Evolutionary conservation across 1,140 invertebrate species (phyloP).

Genomic region (Zaprionus inermis): DNA sequence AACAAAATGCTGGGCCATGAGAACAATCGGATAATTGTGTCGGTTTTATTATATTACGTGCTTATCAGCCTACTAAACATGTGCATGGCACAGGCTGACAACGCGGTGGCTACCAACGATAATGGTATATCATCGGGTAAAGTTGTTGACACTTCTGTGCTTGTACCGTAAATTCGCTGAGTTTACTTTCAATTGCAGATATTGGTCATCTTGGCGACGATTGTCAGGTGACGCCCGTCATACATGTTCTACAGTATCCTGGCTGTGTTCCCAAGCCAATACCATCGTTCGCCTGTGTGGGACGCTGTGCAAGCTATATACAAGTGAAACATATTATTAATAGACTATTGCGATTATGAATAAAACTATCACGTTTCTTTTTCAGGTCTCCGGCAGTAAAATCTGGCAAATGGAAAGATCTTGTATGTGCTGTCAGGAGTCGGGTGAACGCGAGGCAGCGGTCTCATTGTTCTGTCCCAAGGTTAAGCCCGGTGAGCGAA

Average conservation of each 20-base stretch:
- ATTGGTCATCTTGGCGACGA: constrained; percentile 88
- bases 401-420: constrained; percentile 98
- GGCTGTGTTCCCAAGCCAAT: constrained; percentile 97
- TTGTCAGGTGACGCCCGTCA: constrained; percentile 95
- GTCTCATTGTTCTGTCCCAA: constrained; percentile 95
- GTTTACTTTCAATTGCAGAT: constrained; percentile 43
- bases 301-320: constrained; percentile 95
- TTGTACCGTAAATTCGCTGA: background rate
- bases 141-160: background rate
- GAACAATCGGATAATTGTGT: constrained; percentile 63
- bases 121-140: constrained; percentile 54
- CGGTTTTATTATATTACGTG: constrained; percentile 70
- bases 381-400: constrained; percentile 96
- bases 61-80: constrained; percentile 66
- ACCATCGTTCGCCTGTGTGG: constrained; percentile 96
- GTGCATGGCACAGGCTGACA: constrained; percentile 66
- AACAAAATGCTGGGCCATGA: constrained; percentile 68
- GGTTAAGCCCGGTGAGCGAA: constrained; percentile 92
- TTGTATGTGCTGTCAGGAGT: constrained; percentile 97
- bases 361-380: background rate
- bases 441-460: constrained; percentile 94
- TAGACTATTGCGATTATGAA: background rate
- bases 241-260: constrained; percentile 95
- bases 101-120: constrained; percentile 50
- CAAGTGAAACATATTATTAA: constrained; percentile 87